These are phyloP conservation scores for Acrossocheilus fasciatus DNA, from an alignment of 2,797 vertebrate species.

Conservation along the genomic window DNA sequence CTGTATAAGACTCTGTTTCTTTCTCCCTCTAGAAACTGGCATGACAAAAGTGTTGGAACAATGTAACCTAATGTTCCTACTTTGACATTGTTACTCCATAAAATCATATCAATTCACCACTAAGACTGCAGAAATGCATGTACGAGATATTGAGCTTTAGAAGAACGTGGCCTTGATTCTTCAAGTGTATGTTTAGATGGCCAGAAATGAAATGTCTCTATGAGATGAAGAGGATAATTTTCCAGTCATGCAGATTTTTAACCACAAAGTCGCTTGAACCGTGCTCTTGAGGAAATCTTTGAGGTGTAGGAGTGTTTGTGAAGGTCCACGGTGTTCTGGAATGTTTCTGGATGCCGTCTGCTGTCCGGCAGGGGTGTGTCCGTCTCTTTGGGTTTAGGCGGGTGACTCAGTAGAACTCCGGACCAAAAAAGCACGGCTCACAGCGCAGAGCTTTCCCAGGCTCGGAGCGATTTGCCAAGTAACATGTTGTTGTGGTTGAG, in stretches of 20 bases:
- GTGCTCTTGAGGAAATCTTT: background rate
- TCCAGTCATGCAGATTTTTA: background rate
- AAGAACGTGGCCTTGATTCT: conserved; percentile 21
- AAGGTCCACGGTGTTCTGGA: conserved; percentile 3
- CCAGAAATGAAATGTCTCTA: background rate
- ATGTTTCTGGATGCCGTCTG: conserved; percentile 33
- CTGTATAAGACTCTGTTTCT: conserved; percentile 72
- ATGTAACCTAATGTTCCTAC: conserved; percentile 64
- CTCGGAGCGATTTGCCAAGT: conserved; percentile 69
- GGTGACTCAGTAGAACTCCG: conserved; percentile 65
- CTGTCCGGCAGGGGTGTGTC: conserved; percentile 55
- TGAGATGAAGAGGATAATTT: conserved; percentile 4
- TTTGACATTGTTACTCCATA: conserved; percentile 44
- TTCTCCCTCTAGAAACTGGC: conserved; percentile 66
- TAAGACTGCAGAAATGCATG: conserved; percentile 37
- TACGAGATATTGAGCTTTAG: background rate
- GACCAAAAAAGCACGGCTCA: conserved; percentile 68
- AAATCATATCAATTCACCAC: conserved; percentile 46
- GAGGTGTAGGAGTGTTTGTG: background rate
- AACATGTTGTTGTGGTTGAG: conserved; percentile 62
- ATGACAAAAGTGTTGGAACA: conserved; percentile 74
- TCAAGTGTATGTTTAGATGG: background rate
- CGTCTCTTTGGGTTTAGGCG: conserved; percentile 61
- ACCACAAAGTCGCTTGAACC: background rate
- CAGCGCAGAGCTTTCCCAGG: conserved; percentile 65